Conservation (phyloP, 2,797 vertebrate species). For the Sebastes kiyomatsui region DNA sequence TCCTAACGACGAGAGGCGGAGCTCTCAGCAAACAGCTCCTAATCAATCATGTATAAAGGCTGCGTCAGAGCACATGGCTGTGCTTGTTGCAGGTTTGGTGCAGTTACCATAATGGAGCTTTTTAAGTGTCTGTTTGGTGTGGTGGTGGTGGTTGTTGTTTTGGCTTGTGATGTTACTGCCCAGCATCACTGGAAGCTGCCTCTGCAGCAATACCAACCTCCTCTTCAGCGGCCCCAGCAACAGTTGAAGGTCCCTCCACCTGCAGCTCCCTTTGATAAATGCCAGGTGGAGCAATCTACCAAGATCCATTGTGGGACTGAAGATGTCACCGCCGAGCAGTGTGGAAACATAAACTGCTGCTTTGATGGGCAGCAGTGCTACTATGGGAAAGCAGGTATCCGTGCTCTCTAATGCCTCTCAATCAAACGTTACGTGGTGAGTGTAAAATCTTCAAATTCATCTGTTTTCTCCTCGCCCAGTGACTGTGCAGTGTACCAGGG, state of each 20-base stretch:
- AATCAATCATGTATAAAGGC: slow-evolving; percentile 60
- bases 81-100: slow-evolving; percentile 6
- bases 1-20: slow-evolving; percentile 64
- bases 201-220: slow-evolving; percentile 6
- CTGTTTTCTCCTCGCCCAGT: slow-evolving; percentile 52
- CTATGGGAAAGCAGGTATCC: slow-evolving; percentile 78
- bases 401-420: neutral
- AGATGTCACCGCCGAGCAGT: slow-evolving; percentile 63
- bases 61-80: neutral
- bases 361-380: slow-evolving; percentile 71
- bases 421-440: neutral
- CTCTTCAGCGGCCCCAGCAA: slow-evolving; percentile 5
- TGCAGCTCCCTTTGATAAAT: slow-evolving; percentile 51
- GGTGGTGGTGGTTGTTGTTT: slow-evolving; percentile 10
- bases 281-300: slow-evolving; percentile 59
- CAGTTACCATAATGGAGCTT: slow-evolving; percentile 54
- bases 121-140: slow-evolving; percentile 43
- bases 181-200: slow-evolving; percentile 38
- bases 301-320: slow-evolving; percentile 74
- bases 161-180: slow-evolving; percentile 27
- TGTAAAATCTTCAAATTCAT: neutral
- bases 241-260: neutral
- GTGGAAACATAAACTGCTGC: slow-evolving; percentile 79
- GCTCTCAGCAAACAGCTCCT: slow-evolving; percentile 8
- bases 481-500: slow-evolving; percentile 81